These are phyloP conservation scores for Tapera naevia DNA, from an alignment of 2,797 vertebrate species.

Conservation along the genomic window DNA sequence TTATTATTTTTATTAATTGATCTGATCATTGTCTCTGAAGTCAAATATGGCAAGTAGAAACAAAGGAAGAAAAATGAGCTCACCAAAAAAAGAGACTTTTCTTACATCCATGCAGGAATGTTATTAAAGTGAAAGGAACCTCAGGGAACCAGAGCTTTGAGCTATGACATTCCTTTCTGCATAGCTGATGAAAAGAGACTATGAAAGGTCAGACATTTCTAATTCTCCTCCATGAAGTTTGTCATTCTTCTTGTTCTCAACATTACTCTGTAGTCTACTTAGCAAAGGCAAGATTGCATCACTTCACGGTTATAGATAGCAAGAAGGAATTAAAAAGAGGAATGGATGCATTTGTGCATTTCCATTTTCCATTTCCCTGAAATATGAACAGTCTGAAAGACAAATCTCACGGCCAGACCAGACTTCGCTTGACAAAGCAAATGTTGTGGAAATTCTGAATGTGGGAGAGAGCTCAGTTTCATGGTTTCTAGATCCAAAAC, in stretches of 20 bases:
- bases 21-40: not conserved
- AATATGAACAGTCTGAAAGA: not conserved
- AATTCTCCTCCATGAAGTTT: slow-evolving; percentile 22
- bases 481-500: not conserved
- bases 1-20: slow-evolving; percentile 15
- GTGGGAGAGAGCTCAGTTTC: not conserved
- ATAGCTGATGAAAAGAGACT: slow-evolving; percentile 46
- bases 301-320: not conserved
- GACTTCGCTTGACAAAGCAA: not conserved
- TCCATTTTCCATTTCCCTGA: not conserved
- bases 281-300: not conserved
- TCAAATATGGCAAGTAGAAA: slow-evolving; percentile 17
- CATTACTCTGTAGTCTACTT: not conserved
- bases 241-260: not conserved
- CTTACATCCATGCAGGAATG: slow-evolving; percentile 25
- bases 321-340: not conserved
- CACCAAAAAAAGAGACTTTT: slow-evolving; percentile 4
- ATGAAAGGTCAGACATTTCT: slow-evolving; percentile 47
- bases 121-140: slow-evolving; percentile 56
- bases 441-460: not conserved
- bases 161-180: slow-evolving; percentile 34
- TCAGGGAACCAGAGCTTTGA: slow-evolving; percentile 28
- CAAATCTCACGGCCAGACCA: not conserved
- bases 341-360: not conserved
- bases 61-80: slow-evolving; percentile 1